Conservation (phyloP, 1,140 invertebrate genomes). For the Drosophila tsacasi region DNA sequence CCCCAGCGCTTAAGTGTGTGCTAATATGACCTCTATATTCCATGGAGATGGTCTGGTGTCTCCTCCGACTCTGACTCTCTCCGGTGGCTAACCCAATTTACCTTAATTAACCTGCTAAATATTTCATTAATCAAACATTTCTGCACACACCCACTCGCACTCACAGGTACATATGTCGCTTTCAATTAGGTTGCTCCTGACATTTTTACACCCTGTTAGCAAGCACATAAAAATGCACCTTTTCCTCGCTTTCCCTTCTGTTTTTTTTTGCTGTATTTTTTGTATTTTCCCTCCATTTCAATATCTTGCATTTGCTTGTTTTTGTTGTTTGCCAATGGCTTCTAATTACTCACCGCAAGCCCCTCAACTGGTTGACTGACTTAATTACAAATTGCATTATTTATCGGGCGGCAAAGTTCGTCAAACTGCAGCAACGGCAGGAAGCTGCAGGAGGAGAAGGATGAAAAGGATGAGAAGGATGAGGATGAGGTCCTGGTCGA, state of each 20-base stretch:
- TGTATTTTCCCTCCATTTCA: constrained; percentile 18
- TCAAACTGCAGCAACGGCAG: constrained; percentile 62
- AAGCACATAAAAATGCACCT: constrained; percentile 37
- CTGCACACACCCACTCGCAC: constrained; percentile 28
- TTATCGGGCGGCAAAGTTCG: constrained; percentile 80
- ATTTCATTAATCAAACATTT: constrained; percentile 75
- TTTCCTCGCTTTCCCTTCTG: constrained; percentile 6
- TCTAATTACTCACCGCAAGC: constrained; percentile 66
- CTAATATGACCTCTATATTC: constrained; percentile 14
- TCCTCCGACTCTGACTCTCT: constrained; percentile 2
- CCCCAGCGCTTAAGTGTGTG: constrained; percentile 25
- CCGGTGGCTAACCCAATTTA: constrained; percentile 76
- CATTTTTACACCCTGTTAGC: constrained; percentile 43
- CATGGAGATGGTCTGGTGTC: background rate
- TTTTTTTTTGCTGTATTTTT: background rate
- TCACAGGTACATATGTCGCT: constrained; percentile 19
- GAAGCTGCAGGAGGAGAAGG: background rate
- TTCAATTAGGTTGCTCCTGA: constrained; percentile 65
- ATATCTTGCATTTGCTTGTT: constrained; percentile 32
- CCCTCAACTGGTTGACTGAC: constrained; percentile 66
- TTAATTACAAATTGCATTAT: constrained; percentile 84
- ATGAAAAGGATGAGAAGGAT: background rate
- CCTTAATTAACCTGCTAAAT: constrained; percentile 80
- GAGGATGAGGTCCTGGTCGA: background rate
- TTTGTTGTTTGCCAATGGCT: constrained; percentile 56